These are phyloP conservation scores for Halesus radiatus DNA, from an alignment of 1,140 invertebrate genomes.

Conservation along the genomic window DNA sequence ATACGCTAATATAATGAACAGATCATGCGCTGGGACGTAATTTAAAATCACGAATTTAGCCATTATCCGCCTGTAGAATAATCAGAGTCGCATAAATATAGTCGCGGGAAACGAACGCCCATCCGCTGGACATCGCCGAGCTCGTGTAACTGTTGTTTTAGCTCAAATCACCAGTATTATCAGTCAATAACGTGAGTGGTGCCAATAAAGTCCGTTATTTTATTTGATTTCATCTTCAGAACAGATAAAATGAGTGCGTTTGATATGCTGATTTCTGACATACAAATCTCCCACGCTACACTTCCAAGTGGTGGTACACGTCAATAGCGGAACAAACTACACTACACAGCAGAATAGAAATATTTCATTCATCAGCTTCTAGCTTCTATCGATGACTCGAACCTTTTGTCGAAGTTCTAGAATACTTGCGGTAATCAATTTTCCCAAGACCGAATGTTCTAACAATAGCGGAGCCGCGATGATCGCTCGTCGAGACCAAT, in stretches of 20 bases:
- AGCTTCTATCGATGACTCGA: no score
- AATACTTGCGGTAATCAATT: neutral
- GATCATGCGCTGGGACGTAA: neutral
- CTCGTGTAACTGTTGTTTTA: no score
- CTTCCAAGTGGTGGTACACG: neutral
- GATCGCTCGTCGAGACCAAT: neutral
- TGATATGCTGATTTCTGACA: conserved; percentile 8
- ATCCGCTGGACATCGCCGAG: no score
- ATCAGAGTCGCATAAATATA: no score
- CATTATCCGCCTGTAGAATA: neutral
- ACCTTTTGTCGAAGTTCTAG: neutral
- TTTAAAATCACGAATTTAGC: conserved; percentile 14
- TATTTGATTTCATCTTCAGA: conserved; percentile 19
- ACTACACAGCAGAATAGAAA: no score
- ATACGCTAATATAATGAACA: conserved; percentile 3
- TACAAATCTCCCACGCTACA: conserved; percentile 14
- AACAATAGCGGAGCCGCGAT: neutral
- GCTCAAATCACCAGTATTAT: conserved; percentile 10
- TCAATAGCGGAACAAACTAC: no score
- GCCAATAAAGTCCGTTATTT: neutral
- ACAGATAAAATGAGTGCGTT: conserved; percentile 5
- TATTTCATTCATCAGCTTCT: no score
- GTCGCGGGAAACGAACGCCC: no score
- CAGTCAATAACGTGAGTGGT: conserved; percentile 11
- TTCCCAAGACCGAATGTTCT: neutral